Evolutionary conservation across 2,888 invertebrate genomes (phyloP), one percentile per base, ranked within the genome.

Genomic region (Acanthosepion esculentum): DNA sequence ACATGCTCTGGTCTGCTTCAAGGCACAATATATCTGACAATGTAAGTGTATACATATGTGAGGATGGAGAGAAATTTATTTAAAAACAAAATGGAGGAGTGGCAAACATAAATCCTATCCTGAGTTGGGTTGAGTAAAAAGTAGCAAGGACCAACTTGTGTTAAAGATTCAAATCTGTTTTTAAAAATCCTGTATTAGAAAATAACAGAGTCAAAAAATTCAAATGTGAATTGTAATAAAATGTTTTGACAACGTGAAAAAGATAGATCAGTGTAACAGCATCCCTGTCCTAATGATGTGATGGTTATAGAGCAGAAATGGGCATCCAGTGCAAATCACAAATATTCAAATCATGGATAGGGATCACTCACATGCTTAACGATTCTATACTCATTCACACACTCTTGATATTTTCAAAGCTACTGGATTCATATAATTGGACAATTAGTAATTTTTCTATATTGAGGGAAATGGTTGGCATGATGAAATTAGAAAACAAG

Each of bases 141-240:
- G 78, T 78, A 78, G 78, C 78, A 78, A 78, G 78, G 78, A 78
- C n/a, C 78, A 78, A 78, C 78, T 78, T 78, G 78, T 78, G n/a
- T 78, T 78, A 10, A 78, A 78, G 29, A n/a, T 78, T 78, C 26
- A 78, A 78, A 78, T 78, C 78, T 78, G 78, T 78, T 78, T 78
- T 78, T 78, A n/a, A 78, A 78, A 78, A 78, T 78, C n/a, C 29
- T 78, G 78, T n/a, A 78, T 78, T 29, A n/a, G 26, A 78, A 29
- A 78, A 78, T 78, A 78, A 78, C 55, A 55, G 55, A 78, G 78
- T 64, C 29, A 41, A 78, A 78, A 78, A 78, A 78, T 29, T 78
- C 78, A 78, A 78, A 78, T n/a, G 29, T 78, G 78, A 29, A 29
- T 78, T 78, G n/a, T 78, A 78, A 78, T 29, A 78, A 55, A 78